Conservation (phyloP, 2,888 invertebrate genomes). For the Amphipyra tragopoginis region DNA sequence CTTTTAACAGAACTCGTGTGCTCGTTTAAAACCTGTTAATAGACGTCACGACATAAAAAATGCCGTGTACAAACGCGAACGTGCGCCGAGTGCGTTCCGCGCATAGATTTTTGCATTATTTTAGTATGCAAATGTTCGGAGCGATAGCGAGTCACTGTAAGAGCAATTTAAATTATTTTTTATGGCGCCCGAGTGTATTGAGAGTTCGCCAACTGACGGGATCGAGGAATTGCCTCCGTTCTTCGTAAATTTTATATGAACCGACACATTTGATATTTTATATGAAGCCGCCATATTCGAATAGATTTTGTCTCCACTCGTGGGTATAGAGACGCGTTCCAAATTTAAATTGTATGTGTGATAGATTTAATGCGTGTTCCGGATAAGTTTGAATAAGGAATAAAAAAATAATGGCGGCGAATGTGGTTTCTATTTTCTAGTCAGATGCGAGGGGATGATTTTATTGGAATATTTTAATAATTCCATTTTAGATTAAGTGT, state of each 20-base stretch:
- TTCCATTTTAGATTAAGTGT: constrained; percentile 5
- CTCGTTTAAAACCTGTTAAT: constrained; percentile 3
- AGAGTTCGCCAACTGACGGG: constrained; percentile 80
- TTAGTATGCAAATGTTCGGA: constrained; percentile 88
- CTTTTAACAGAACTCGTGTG: background rate
- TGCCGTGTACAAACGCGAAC: constrained; percentile 69
- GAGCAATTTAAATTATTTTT: constrained; percentile 91
- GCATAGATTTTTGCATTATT: constrained; percentile 90
- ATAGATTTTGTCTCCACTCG: constrained; percentile 61
- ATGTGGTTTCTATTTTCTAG: constrained; percentile 16
- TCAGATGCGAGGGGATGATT: constrained; percentile 13
- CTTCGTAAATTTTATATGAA: constrained; percentile 84
- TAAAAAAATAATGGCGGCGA: constrained; percentile 23
- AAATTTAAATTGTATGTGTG: constrained; percentile 60
- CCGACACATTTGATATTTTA: constrained; percentile 70
- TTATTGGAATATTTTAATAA: constrained; percentile 49
- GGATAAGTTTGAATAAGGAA: constrained; percentile 30
- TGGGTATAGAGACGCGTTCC: constrained; percentile 55
- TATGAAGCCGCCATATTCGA: constrained; percentile 61
- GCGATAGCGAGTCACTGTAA: constrained; percentile 87
- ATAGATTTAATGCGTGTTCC: constrained; percentile 52
- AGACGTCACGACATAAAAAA: constrained; percentile 36
- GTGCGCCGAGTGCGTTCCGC: constrained; percentile 77
- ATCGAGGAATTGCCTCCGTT: constrained; percentile 75
- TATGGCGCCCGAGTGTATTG: constrained; percentile 89